These are phyloP conservation scores for Himantopus leucocephalus DNA, from an alignment of 2,113 vertebrate species.

Conservation along the genomic window DNA sequence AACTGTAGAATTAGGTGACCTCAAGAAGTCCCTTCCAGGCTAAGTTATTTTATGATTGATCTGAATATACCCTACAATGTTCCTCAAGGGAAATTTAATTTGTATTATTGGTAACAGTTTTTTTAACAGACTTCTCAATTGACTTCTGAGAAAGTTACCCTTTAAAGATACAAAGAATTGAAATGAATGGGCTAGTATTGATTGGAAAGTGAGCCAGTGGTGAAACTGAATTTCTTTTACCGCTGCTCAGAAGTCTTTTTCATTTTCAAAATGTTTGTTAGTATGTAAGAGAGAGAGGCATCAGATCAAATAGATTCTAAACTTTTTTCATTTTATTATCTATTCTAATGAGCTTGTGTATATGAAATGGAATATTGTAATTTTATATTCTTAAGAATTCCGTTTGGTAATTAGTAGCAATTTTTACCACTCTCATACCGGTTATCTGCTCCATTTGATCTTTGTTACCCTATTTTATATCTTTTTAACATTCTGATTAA, in stretches of 20 bases:
- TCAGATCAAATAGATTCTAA: background rate
- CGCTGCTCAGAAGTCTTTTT: background rate
- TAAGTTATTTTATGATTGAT: background rate
- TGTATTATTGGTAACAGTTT: background rate
- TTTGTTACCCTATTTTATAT: background rate
- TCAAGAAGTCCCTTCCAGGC: background rate
- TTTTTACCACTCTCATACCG: background rate
- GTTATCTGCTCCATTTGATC: background rate
- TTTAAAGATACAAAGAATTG: background rate
- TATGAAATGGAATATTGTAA: background rate
- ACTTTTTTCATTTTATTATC: background rate
- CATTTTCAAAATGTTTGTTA: background rate
- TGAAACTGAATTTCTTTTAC: background rate
- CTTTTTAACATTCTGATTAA: background rate
- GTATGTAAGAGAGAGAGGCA: background rate
- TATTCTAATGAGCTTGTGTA: background rate
- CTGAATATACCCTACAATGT: background rate
- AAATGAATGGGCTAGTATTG: background rate
- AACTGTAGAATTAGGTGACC: background rate
- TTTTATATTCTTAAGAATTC: background rate
- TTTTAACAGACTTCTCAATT: background rate
- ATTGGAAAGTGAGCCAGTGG: background rate
- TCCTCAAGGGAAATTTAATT: background rate
- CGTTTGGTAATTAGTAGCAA: background rate
- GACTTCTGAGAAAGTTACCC: background rate